Conservation (phyloP, 2,797 vertebrate species). For the Crocodylus rhombifer region DNA sequence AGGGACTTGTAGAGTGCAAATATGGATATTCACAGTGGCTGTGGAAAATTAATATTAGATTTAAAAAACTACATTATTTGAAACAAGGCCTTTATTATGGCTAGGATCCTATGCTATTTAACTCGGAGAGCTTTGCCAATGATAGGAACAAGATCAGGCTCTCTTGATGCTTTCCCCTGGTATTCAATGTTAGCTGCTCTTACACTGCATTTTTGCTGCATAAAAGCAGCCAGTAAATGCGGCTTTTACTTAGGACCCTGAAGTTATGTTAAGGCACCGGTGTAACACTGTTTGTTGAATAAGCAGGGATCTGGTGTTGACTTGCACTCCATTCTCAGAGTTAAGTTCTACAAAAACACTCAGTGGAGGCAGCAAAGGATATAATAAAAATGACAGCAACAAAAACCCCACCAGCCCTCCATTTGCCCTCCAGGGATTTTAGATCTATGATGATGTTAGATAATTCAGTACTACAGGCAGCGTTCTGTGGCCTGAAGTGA, state of each 20-base stretch:
- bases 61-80: not conserved
- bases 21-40: not conserved
- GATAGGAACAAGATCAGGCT: not conserved
- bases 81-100: not conserved
- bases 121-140: not conserved
- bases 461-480: not conserved
- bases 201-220: not conserved
- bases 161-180: not conserved
- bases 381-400: not conserved
- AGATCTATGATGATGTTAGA: not conserved
- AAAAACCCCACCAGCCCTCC: not conserved
- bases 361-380: not conserved
- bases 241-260: not conserved
- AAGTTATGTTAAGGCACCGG: not conserved
- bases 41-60: not conserved
- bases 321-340: fast-evolving
- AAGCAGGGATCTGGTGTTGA: not conserved
- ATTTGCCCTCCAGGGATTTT: constrained; percentile 9
- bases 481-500: not conserved
- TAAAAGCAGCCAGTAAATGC: not conserved
- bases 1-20: not conserved
- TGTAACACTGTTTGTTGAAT: not conserved
- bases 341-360: not conserved
- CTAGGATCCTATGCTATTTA: not conserved
- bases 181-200: not conserved